Evolutionary conservation across 2,113 vertebrate genomes (phyloP), one percentile per base, ranked within the genome.

Genomic region (Tonatia bakeri): DNA sequence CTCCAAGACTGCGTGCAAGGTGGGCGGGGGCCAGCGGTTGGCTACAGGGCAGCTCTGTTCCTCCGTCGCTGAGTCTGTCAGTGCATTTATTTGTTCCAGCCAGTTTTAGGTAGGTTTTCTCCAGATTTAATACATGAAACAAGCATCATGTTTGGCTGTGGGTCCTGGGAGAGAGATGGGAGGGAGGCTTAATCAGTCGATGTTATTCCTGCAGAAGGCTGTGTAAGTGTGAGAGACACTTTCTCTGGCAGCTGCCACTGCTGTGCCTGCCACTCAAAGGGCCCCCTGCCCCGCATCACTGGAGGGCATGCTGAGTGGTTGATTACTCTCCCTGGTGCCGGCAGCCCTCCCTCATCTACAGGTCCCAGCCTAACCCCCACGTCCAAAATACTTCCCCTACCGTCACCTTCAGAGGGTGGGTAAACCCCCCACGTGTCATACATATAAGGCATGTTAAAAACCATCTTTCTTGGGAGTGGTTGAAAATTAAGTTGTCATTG

Each of bases 181-280:
- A 87, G 19, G 54, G 54, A 87, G 56, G 67, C 40, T 95, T 92
- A 97, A 88, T 97, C 91, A 69, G 90, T 92, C 96, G 95, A 0
- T 75, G 43, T 72, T 81, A 80, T 90, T 90, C 40, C 76, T 15
- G 1, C 26, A 73, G 94, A 93, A 90, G 80, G 31, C 36, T 94
- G 17, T 70, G 36, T 38, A 52, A 80, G n/a, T 67, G 38, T 7
- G 38, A 38, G 69, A 38, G 33, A 72, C 31, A 72, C 76, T 65
- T 77, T 67, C 69, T 85, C 90, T 90, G 90, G 94, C 90, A 93
- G 64, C 93, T 95, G 56, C 64, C 64, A n/a, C 50, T 80, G 59
- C 45, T 75, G 16, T 28, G 2, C 20, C 72, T 65, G 59, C 59
- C 81, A 52, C 50, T 77, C 61, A 3, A 9, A 45, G 43, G 56